Evolutionary conservation across 64 coral and sea anemone species (phyloP).

Genomic region (Stichodactyla mertensii): DNA sequence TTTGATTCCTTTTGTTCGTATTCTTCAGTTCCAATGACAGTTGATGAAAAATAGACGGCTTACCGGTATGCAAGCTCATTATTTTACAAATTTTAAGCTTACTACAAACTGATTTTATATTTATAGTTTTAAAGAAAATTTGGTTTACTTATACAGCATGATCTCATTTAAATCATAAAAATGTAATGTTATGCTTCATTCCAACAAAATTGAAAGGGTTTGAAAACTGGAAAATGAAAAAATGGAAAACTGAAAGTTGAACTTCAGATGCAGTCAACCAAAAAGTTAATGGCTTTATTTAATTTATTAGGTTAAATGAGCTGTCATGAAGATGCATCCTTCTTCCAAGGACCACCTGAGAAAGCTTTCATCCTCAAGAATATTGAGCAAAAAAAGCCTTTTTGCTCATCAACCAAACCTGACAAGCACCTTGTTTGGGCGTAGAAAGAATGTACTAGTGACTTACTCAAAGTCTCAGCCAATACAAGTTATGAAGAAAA

Average conservation of each 20-base stretch:
- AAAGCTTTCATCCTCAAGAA: slow-evolving; percentile 3
- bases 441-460: slow-evolving; percentile 23
- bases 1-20: too few relatives aligned
- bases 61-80: too few relatives aligned
- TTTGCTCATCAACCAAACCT: background rate
- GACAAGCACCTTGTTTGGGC: slow-evolving; percentile 17
- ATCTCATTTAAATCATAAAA: too few relatives aligned
- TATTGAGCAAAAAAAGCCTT: background rate
- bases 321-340: background rate
- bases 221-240: background rate
- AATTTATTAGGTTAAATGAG: background rate
- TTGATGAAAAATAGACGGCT: too few relatives aligned
- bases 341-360: background rate
- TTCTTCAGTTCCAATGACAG: too few relatives aligned
- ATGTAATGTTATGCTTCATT: too few relatives aligned
- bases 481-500: slow-evolving; percentile 19
- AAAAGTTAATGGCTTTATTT: background rate
- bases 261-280: background rate
- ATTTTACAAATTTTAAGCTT: too few relatives aligned
- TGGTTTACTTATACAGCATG: too few relatives aligned
- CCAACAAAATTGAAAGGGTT: background rate
- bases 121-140: too few relatives aligned
- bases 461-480: slow-evolving; percentile 53
- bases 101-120: too few relatives aligned
- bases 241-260: background rate